A percentile compares a stretch with the other conserved stretches of the same genome.
These are phyloP conservation scores for Drosophila ohnishii DNA, from an alignment of 1,140 invertebrate species.

Conservation along the genomic window DNA sequence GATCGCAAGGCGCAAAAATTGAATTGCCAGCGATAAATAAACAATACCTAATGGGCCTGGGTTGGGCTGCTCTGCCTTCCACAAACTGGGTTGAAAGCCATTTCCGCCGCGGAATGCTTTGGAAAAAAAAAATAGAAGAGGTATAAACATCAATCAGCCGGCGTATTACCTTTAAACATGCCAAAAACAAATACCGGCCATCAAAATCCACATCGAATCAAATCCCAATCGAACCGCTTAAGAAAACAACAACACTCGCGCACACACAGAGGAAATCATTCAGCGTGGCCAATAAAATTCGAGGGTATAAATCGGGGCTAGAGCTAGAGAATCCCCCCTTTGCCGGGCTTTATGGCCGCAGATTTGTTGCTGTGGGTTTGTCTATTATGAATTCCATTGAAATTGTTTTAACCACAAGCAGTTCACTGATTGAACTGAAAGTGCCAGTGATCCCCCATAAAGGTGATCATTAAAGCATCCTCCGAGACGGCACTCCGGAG, in stretches of 20 bases:
- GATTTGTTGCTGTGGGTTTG: conserved; percentile 37
- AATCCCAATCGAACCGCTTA: conserved; percentile 72
- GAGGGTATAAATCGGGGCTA: conserved; percentile 20
- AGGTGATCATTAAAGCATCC: conserved; percentile 28
- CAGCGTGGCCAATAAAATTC: conserved; percentile 61
- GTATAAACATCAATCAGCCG: conserved; percentile 69
- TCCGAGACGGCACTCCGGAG: conserved; percentile 8
- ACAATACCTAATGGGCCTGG: conserved; percentile 55
- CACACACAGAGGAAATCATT: conserved; percentile 63
- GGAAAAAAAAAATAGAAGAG: conserved; percentile 6
- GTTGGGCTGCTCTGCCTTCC: background rate
- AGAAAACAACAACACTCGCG: conserved; percentile 49
- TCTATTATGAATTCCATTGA: conserved; percentile 74
- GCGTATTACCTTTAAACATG: conserved; percentile 79
- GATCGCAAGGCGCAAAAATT: conserved; percentile 23
- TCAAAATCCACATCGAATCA: conserved; percentile 67
- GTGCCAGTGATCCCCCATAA: conserved; percentile 37
- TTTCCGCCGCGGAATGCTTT: conserved; percentile 62
- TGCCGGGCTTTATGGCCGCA: conserved; percentile 26
- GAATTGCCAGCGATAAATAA: conserved; percentile 58
- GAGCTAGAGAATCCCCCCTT: conserved; percentile 13
- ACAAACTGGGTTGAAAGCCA: conserved; percentile 34
- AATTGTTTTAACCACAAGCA: conserved; percentile 65
- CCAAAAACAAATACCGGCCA: conserved; percentile 77
- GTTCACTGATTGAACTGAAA: conserved; percentile 63